phyloP scores from a whole-genome alignment of 1,140 invertebrate species.

The Myzus persicae region DNA sequence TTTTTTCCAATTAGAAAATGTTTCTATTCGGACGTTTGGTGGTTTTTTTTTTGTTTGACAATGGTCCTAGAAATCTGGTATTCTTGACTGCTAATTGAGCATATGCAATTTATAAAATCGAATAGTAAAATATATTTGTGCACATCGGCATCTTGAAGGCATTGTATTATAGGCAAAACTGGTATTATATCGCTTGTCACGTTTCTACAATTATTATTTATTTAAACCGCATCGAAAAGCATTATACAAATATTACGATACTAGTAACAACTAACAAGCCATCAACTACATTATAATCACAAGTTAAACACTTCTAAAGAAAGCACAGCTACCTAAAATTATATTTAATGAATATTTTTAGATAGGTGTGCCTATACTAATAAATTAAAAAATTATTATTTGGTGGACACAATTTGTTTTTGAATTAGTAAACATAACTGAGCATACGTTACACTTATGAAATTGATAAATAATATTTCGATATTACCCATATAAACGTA shows the following conservation, averaged over 20 bases:
- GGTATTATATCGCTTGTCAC: constrained; percentile 4
- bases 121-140: constrained; percentile 29
- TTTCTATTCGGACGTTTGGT: background rate
- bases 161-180: background rate
- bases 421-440: background rate
- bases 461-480: background rate
- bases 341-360: constrained; percentile 4
- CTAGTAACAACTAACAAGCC: background rate
- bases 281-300: background rate
- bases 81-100: background rate
- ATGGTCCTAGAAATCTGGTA: constrained; percentile 22
- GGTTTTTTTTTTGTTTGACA: background rate
- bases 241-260: constrained; percentile 29
- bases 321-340: constrained; percentile 6
- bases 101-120: constrained; percentile 17
- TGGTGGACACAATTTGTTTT: background rate
- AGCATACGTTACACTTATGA: background rate
- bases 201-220: constrained; percentile 47
- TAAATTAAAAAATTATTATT: background rate
- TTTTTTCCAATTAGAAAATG: constrained; percentile 36
- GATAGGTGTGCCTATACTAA: background rate
- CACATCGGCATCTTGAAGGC: background rate
- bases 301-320: background rate
- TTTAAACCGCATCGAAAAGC: constrained; percentile 21
- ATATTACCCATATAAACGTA: background rate